Percentiles rank a stretch among this genome's conserved stretches.
These are phyloP conservation scores for Casuarius casuarius DNA, from an alignment of 2,113 vertebrate genomes.

Conservation along the genomic window DNA sequence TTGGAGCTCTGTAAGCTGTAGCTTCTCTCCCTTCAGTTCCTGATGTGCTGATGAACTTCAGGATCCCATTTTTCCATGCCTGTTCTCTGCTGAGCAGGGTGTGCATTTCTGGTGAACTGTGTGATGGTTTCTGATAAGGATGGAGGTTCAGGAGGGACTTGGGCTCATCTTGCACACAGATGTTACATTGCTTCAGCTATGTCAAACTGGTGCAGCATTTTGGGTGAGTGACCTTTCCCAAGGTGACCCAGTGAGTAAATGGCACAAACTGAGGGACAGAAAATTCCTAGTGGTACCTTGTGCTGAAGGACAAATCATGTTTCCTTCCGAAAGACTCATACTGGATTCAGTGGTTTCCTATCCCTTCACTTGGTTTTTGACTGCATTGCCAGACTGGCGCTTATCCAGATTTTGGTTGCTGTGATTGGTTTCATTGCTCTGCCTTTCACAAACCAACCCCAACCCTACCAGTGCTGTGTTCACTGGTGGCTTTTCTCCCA, in stretches of 20 bases:
- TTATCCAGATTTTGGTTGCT: constrained; percentile 2
- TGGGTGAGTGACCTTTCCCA: not conserved
- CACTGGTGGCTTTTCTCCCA: constrained; percentile 6
- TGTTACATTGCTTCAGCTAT: not conserved
- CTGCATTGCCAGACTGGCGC: not conserved
- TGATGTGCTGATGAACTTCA: not conserved
- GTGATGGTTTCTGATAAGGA: not conserved
- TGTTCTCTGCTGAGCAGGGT: not conserved
- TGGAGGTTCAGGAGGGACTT: not conserved
- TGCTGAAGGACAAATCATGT: not conserved
- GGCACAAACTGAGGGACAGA: not conserved
- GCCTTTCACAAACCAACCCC: not conserved
- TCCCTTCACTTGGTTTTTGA: not conserved
- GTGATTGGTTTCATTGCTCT: constrained; percentile 26
- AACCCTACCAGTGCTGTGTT: not conserved
- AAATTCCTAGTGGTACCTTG: not conserved
- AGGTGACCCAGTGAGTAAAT: not conserved
- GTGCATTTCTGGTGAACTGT: constrained; percentile 3
- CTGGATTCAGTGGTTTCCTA: not conserved
- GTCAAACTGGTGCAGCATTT: fast-evolving
- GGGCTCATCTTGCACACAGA: not conserved
- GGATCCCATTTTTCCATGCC: not conserved
- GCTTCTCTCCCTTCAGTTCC: not conserved
- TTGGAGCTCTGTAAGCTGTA: not conserved
- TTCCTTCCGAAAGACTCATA: not conserved